Evolutionary conservation across 2,113 vertebrate genomes (phyloP).

Genomic region (Brachionichthys hirsutus): DNA sequence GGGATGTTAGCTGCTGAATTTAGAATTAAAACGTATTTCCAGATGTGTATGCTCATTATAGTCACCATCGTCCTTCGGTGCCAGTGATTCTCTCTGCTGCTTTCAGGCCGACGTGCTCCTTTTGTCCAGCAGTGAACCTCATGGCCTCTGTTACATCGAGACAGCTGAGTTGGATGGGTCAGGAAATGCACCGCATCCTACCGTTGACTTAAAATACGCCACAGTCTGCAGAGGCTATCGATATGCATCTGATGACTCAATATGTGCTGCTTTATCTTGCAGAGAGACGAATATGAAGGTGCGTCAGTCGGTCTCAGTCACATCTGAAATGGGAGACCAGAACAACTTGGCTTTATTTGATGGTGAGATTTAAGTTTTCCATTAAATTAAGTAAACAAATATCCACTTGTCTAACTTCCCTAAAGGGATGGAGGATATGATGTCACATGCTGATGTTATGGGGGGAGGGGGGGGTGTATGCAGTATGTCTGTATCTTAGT

Average conservation of each 20-base stretch:
- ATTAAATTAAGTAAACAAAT: too few species aligned
- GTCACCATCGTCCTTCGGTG: not conserved
- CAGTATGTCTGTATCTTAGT: not conserved
- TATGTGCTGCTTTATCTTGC: conserved; percentile 47
- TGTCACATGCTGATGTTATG: too few species aligned
- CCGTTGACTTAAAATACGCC: not conserved
- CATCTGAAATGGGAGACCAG: conserved; percentile 83
- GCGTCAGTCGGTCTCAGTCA: conserved; percentile 88
- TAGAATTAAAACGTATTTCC: conserved; percentile 8
- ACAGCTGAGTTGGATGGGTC: conserved; percentile 95
- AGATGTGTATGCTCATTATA: conserved; percentile 2
- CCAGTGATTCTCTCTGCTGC: not conserved
- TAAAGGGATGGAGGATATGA: too few species aligned
- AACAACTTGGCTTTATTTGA: conserved; percentile 85
- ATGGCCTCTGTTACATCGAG: conserved; percentile 95
- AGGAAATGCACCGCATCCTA: conserved; percentile 42
- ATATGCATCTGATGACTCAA: conserved; percentile 16
- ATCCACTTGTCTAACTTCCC: too few species aligned
- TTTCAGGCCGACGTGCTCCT: conserved; percentile 92
- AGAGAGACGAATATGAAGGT: conserved; percentile 98
- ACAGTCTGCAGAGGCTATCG: conserved; percentile 16
- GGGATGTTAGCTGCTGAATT: not conserved
- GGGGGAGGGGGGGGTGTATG: too few species aligned
- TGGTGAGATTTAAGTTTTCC: conserved; percentile 74
- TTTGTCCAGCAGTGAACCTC: conserved; percentile 94